These are phyloP conservation scores for Crotophaga sulcirostris DNA, from an alignment of 2,113 vertebrate species.

Conservation along the genomic window DNA sequence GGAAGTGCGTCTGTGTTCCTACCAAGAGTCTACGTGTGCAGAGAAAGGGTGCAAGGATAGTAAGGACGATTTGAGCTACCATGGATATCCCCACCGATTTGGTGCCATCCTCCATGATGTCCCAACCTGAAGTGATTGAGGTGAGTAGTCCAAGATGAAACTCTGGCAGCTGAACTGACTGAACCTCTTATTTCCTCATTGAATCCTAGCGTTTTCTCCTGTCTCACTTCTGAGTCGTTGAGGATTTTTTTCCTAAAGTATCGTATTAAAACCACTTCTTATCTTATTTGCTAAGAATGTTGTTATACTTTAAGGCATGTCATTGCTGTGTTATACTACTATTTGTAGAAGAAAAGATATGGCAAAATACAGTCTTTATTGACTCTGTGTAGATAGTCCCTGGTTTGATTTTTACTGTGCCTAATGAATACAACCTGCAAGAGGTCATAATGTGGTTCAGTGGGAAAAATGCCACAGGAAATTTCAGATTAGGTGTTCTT, in stretches of 20 bases:
- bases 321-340: background rate
- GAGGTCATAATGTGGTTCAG: background rate
- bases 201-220: background rate
- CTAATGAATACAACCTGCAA: background rate
- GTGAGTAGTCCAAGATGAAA: background rate
- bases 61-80: background rate
- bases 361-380: background rate
- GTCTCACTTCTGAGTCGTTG: background rate
- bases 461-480: background rate
- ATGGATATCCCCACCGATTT: conserved; percentile 63
- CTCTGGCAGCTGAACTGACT: background rate
- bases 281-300: background rate
- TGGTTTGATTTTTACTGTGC: background rate
- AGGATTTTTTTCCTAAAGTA: background rate
- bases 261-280: background rate
- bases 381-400: background rate
- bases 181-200: background rate
- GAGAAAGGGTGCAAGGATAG: background rate
- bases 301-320: background rate
- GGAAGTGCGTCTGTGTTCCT: background rate
- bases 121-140: conserved; percentile 67
- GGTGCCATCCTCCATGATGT: conserved; percentile 63
- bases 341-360: background rate
- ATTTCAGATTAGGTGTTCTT: background rate
- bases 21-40: background rate